Evolutionary conservation across 1,140 invertebrate species (phyloP), one percentile per base, ranked within the genome.

Genomic region (Rhagoletis zephyria): DNA sequence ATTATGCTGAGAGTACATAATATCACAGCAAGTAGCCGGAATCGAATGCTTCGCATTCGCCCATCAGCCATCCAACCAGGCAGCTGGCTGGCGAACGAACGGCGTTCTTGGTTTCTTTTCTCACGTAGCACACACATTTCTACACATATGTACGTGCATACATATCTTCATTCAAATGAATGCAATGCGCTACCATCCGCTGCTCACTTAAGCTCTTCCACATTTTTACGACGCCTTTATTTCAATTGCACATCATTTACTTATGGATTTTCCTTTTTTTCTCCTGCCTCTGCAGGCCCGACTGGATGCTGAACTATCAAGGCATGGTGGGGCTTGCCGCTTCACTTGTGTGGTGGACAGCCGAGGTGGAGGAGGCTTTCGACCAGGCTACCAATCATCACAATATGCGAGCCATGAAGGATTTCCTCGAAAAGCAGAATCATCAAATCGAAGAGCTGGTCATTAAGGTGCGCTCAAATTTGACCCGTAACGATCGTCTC

Each of bases 281-380:
- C 90, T 89, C 89, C 90, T 90, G 89, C 87, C 87, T 65, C 85
- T 61, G 19, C 59, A 93, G 92, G 87, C 89, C 95, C 6, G 95
- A 97, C 85, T 98, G 97, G 97, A 97, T 98, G 94, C 90, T 97
- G 90, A 95, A 97, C 89, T 97, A 96, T 93, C 96, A 97, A 92
- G 97, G 97, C 65, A 98, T 98, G 97, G 95, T 98, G 48, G 95
- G 96, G 89, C 93, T 98, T 2, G 96, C 96, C 0, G 96, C 96
- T 0, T 97, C 97, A 94, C 96, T 97, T 90, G 96, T 98, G 10
- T 98, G 97, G 97, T 98, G 97, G 97, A 98, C 97, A 0, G 97
- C 96, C 40, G 97, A 98, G 94, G 97, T 97, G 1, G 97, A 98
- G 92, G 96, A 98, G 90, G 96, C 97, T 0, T 98, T 98, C 90